phyloP scores from a whole-genome alignment of 2,888 invertebrate genomes.

The Temnothorax unifasciatus region DNA sequence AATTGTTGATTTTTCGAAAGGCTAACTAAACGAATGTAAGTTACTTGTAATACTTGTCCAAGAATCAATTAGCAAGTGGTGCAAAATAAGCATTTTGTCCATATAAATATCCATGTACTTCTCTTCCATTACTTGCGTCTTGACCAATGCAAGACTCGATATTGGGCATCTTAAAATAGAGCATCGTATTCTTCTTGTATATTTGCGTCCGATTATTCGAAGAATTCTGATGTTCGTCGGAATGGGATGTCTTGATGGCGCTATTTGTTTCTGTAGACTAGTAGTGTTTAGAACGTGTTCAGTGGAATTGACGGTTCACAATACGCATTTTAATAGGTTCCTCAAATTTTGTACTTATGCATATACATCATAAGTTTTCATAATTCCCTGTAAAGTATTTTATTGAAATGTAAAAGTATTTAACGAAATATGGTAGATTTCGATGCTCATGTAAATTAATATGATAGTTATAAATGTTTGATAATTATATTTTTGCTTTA shows the following conservation, averaged over 20 bases:
- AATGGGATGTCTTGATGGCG: constrained; percentile 25
- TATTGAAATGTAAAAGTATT: not conserved
- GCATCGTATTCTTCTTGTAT: not conserved
- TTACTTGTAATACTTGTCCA: not conserved
- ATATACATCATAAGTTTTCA: not conserved
- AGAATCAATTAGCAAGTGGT: not conserved
- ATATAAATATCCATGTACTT: not conserved
- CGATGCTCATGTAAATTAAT: not conserved
- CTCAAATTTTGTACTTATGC: not conserved
- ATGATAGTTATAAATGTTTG: not conserved
- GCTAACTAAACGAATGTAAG: not conserved
- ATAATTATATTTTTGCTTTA: constrained; percentile 14
- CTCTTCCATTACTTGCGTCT: not conserved
- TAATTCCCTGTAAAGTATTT: not conserved
- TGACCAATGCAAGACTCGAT: not conserved
- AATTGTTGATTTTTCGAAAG: not conserved
- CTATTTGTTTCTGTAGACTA: constrained; percentile 30
- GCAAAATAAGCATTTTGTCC: not conserved
- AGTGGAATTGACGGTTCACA: constrained; percentile 31
- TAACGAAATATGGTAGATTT: not conserved
- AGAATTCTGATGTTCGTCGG: constrained; percentile 2
- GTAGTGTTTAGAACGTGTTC: not conserved
- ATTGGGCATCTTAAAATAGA: not conserved
- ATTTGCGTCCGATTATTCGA: not conserved
- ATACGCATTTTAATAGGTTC: not conserved